Base-by-base conservation (phyloP, 2,113 vertebrate genomes). In the Podiceps cristatus region DNA sequence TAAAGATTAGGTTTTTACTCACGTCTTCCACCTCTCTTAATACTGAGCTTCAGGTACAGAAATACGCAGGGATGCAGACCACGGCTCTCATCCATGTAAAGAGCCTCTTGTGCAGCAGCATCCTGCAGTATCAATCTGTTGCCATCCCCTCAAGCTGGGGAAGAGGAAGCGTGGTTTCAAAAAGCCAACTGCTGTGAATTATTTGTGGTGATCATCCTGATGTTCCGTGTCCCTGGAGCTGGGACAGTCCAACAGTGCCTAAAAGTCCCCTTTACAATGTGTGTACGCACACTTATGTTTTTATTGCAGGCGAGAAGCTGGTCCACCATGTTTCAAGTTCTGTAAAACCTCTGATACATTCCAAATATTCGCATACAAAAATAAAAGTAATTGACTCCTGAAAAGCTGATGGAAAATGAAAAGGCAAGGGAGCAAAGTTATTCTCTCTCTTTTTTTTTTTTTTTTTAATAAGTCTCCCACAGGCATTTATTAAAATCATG, bases 401-500 rank as follows among this genome's bases (percentile, higher is more conserved):
- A 83, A 86, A 93, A 92, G 18, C 40, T 83, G 67, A 60, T 79
- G 59, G 50, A 66, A 95, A 92, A 81, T 86, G 45, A 79, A 88
- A 88, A 76, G 9, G 62, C 24, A n/a, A 73, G 35, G 66, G 49
- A 90, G 35, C 18, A 76, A 90, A 96, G 44, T 86, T 96, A 83
- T 88, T 95, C 82, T 44, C 82, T 44, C 18, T 33, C 13, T 22
- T 90, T 88, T 42, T 45, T 72, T 88, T 33, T 16, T 22, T 90
- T 90, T 42, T 45, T 72, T 88, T 88, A 83, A 88, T 79, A 88
- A 88, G 45, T 73, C 29, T 92, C 71, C 91, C 79, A 60, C 42
- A 77, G 83, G 63, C 58, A 55, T 86, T 93, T 96, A 80, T 58
- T 90, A 95, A 94, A 96, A 94, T 88, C 82, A 90, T 76, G 71